These are phyloP conservation scores for Dissostichus mawsoni DNA, from an alignment of 2,113 vertebrate species.

Conservation along the genomic window DNA sequence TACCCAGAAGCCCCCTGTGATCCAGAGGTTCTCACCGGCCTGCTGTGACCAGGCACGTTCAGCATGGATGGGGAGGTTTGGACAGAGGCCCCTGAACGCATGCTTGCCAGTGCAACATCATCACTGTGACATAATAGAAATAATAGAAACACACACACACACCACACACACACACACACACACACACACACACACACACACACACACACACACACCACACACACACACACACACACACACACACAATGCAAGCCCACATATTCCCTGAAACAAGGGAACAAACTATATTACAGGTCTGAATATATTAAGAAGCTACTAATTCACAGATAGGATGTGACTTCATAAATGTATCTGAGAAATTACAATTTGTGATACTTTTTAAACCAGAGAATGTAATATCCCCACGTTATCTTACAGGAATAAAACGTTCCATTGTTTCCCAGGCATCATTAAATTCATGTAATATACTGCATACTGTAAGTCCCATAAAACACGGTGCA, in stretches of 20 bases:
- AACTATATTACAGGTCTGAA: slow-evolving; percentile 12
- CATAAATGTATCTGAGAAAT: neutral
- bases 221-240: slow-evolving; percentile 36
- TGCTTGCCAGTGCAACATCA: slow-evolving; percentile 69
- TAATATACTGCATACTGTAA: neutral
- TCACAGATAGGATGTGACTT: neutral
- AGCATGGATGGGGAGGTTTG: slow-evolving; percentile 19
- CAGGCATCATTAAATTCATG: neutral
- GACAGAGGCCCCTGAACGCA: slow-evolving; percentile 44
- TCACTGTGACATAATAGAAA: slow-evolving; percentile 77
- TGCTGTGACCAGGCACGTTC: slow-evolving; percentile 69
- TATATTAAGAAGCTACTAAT: neutral
- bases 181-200: slow-evolving; percentile 35
- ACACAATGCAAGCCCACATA: slow-evolving; percentile 31
- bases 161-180: slow-evolving; percentile 33
- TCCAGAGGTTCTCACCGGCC: slow-evolving; percentile 66
- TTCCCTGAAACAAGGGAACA: slow-evolving; percentile 52
- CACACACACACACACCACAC: slow-evolving; percentile 34
- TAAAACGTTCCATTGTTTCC: neutral
- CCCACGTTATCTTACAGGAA: too few relatives aligned
- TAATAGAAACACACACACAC: slow-evolving; percentile 18
- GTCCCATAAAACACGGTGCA: neutral
- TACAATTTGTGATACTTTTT: neutral
- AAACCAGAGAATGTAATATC: too few relatives aligned
- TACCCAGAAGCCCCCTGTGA: slow-evolving; percentile 65